Evolutionary conservation across 1,140 invertebrate species (phyloP).

Genomic region (Vollenhovia emeryi): DNA sequence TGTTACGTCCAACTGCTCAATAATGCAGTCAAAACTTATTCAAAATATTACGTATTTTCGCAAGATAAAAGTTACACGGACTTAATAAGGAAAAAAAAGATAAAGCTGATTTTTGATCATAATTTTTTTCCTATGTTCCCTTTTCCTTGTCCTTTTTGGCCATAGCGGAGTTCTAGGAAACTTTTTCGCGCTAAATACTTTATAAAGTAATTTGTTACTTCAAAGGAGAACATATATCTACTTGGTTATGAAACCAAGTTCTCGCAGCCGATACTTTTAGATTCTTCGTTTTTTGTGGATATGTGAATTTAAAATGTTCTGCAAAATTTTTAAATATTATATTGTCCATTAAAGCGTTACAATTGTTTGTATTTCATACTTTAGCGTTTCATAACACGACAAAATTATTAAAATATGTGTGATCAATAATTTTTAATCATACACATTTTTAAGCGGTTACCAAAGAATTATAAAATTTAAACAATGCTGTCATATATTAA

Average conservation of each 20-base stretch:
- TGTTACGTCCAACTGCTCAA: not conserved
- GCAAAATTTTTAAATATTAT: not conserved
- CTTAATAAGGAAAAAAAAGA: not conserved
- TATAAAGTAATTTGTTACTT: constrained; percentile 41
- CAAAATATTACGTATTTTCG: not conserved
- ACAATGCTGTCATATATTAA: not conserved
- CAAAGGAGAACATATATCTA: constrained; percentile 20
- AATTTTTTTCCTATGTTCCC: constrained; percentile 12
- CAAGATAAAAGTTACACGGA: constrained; percentile 4
- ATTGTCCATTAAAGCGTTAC: not conserved
- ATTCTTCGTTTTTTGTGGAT: constrained; percentile 4
- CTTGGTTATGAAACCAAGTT: constrained; percentile 7
- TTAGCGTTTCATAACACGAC: not conserved
- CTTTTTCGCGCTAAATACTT: constrained; percentile 34
- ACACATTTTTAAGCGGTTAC: not conserved
- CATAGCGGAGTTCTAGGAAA: not conserved
- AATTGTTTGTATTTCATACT: not conserved
- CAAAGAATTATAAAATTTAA: not conserved
- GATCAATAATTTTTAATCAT: not conserved
- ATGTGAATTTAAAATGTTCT: constrained; percentile 18
- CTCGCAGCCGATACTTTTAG: not conserved
- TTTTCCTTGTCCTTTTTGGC: not conserved
- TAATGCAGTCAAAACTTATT: not conserved
- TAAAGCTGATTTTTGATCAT: not conserved
- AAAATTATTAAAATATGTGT: not conserved